phyloP scores from a whole-genome alignment of 2,797 vertebrate genomes.

The Enoplosus armatus region DNA sequence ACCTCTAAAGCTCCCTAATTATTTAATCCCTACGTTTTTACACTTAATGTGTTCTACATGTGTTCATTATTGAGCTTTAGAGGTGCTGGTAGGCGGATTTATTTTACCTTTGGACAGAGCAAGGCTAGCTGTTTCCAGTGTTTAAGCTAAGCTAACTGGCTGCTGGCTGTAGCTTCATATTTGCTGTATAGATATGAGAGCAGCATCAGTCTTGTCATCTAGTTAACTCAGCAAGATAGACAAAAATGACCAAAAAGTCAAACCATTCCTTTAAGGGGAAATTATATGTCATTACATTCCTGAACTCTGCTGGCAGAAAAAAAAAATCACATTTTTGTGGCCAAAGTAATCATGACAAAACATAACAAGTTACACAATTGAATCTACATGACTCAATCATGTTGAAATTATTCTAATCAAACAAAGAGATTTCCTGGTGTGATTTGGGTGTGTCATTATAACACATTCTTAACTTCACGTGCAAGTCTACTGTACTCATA shows the following conservation, averaged over 20 bases:
- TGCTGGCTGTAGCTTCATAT: background rate
- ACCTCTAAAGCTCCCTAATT: background rate
- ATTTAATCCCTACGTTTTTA: background rate
- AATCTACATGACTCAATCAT: background rate
- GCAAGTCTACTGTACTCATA: background rate
- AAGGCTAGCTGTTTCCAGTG: background rate
- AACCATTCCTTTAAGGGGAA: background rate
- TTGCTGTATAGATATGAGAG: background rate
- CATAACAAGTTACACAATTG: background rate
- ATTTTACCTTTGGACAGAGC: background rate
- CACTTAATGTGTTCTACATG: no score
- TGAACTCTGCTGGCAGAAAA: background rate
- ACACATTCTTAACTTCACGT: background rate
- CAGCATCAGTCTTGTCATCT: background rate
- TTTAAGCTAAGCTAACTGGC: background rate
- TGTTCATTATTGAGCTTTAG: background rate
- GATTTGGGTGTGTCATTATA: constrained; percentile 9
- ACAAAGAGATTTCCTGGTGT: background rate
- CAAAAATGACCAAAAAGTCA: background rate
- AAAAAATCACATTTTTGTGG: background rate
- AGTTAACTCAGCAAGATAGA: background rate
- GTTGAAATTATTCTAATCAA: background rate
- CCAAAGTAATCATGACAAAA: background rate
- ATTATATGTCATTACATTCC: background rate
- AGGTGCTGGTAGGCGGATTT: background rate